phyloP scores from a whole-genome alignment of 2,797 vertebrate species.

The Gadopsis bispinosus region DNA sequence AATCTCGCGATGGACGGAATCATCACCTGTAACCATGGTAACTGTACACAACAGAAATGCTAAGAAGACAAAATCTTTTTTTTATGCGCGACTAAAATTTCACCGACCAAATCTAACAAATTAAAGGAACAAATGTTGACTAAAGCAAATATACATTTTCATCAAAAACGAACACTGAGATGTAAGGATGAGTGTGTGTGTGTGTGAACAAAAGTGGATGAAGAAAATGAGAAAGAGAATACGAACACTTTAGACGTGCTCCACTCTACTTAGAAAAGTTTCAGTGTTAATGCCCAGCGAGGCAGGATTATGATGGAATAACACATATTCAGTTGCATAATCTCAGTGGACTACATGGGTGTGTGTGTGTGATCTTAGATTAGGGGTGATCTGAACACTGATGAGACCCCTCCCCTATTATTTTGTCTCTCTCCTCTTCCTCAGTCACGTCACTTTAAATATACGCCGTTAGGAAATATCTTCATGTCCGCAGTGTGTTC shows the following conservation, averaged over 20 bases:
- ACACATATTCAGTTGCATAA: slow-evolving; percentile 67
- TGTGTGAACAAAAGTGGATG: neutral
- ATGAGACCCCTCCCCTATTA: neutral
- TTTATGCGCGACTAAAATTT: too few relatives aligned
- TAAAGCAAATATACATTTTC: too few relatives aligned
- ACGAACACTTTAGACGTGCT: neutral
- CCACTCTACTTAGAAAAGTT: slow-evolving; percentile 49
- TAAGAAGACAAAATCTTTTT: too few relatives aligned
- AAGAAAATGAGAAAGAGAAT: neutral
- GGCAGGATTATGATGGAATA: slow-evolving; percentile 66
- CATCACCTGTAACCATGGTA: too few relatives aligned
- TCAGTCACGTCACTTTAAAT: neutral
- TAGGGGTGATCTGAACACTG: slow-evolving; percentile 21
- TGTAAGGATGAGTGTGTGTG: neutral
- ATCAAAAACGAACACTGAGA: too few relatives aligned
- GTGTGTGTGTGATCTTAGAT: slow-evolving; percentile 24
- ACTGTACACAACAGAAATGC: too few relatives aligned
- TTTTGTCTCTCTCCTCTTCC: neutral
- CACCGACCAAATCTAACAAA: too few relatives aligned
- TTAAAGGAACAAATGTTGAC: too few relatives aligned
- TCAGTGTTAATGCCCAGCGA: slow-evolving; percentile 49
- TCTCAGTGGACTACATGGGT: slow-evolving; percentile 51
- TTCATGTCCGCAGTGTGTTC: slow-evolving; percentile 2
- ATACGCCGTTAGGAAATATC: neutral
- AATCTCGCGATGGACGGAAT: too few relatives aligned